phyloP scores from a whole-genome alignment of 1,140 invertebrate species.

The Drosophila ercepeae region DNA sequence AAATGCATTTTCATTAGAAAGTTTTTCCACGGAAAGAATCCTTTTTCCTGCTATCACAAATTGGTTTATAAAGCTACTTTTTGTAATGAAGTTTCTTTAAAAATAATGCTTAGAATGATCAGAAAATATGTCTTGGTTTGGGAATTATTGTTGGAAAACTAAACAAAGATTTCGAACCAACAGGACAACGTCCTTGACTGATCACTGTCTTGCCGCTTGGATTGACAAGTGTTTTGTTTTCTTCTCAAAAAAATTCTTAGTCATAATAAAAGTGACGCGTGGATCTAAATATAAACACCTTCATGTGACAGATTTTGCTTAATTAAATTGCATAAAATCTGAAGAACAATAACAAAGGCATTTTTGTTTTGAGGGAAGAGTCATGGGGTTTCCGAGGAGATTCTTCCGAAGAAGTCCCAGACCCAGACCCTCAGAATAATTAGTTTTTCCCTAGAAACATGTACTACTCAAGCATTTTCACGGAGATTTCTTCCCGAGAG shows the following conservation, averaged over 20 bases:
- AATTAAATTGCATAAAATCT: conserved; percentile 64
- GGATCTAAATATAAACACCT: conserved; percentile 64
- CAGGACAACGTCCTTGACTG: conserved; percentile 27
- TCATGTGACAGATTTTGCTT: conserved; percentile 60
- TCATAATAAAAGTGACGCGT: conserved; percentile 73
- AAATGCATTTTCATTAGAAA: conserved; percentile 79
- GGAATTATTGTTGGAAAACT: background rate
- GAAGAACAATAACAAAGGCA: conserved; percentile 37
- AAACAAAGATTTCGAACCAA: background rate
- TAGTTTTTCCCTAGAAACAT: conserved; percentile 8
- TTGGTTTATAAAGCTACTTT: conserved; percentile 31
- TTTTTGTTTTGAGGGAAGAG: conserved; percentile 6
- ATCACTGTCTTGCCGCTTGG: conserved; percentile 54
- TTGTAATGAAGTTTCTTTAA: background rate
- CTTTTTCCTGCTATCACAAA: conserved; percentile 23
- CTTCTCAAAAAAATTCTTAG: conserved; percentile 43
- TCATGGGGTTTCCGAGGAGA: conserved; percentile 18
- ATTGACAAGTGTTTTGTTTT: conserved; percentile 52
- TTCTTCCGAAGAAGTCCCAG: background rate
- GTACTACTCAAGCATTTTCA: conserved; percentile 33
- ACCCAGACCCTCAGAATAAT: conserved; percentile 19
- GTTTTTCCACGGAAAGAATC: conserved; percentile 33
- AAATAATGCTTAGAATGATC: background rate
- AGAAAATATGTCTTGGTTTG: background rate
- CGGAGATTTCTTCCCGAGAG: conserved; percentile 26